phyloP scores from a whole-genome alignment of 2,797 vertebrate genomes.

The Amniataba percoides region DNA sequence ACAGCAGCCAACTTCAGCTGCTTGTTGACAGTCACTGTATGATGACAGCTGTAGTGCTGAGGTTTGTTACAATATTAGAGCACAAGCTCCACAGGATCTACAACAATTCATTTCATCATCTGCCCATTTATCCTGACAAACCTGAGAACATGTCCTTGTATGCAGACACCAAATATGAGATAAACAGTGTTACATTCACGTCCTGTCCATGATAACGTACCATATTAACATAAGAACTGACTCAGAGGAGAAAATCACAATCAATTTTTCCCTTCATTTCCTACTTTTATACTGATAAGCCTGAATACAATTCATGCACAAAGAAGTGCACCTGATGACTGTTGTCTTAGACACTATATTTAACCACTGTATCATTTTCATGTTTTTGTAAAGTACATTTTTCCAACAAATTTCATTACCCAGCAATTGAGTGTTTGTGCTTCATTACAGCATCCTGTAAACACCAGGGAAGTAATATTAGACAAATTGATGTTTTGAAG shows the following conservation, averaged over 20 bases:
- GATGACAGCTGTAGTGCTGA: no score
- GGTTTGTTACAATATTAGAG: no score
- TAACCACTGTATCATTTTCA: not conserved
- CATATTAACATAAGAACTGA: not conserved
- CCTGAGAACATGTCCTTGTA: not conserved
- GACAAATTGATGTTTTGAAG: constrained; percentile 24
- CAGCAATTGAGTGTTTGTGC: not conserved
- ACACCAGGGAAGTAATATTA: constrained; percentile 28
- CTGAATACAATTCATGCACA: not conserved
- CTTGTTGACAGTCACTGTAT: no score
- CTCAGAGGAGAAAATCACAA: not conserved
- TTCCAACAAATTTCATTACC: constrained; percentile 17
- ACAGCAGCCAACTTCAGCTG: not conserved
- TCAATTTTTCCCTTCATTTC: not conserved
- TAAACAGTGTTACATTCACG: not conserved
- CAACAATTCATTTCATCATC: not conserved
- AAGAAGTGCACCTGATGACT: not conserved
- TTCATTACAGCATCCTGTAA: constrained; percentile 27
- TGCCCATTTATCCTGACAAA: not conserved
- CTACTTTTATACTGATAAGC: not conserved
- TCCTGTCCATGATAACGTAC: not conserved
- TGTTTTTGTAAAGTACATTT: not conserved
- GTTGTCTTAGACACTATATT: not conserved
- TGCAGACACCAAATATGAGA: not conserved
- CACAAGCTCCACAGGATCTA: not conserved